Evolutionary conservation across 2,113 vertebrate species (phyloP), one percentile per base, ranked within the genome.

Genomic region (Genyomyrus donnyi): DNA sequence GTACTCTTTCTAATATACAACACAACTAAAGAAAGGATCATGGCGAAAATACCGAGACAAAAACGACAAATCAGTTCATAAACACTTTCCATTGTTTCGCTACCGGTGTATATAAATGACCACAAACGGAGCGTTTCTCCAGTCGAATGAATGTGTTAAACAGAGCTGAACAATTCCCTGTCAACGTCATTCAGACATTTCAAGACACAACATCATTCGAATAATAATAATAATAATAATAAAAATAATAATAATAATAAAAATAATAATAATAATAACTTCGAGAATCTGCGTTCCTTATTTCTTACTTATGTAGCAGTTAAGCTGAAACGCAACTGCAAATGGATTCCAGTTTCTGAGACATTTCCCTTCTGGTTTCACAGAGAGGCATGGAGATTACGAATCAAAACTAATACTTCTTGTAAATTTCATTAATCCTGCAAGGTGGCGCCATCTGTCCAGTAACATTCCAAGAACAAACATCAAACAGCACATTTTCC

Each of bases 161-260:
- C 96, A 97, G 95, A 95, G 94, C 96, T 95, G 95, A 97, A 95
- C 94, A 97, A 97, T 96, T 95, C 95, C 96, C 97, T 93, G 93
- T 95, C 94, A 93, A 92, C 95, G 96, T 95, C 96, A 95, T 96
- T 96, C 95, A 95, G 95, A 95, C 95, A 95, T 97, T 96, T 95
- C 92, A 90, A 96, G 95, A 96, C 93, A 87, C 97, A 96, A 97
- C 95, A 97, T 93, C 94, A 97, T 96, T 95, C 96, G 95, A 96
- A 96, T 95, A 95, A 94, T 95, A 95, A 95, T 95, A 96, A n/a
- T 94, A 95, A 96, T 96, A 95, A 93, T 95, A 95, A 95, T 95
- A 95, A 95, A 94, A 95, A 96, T 97, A 95, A 93, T 95, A 95
- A 95, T 94, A 95, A 96, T 97, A n/a, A n/a, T n/a, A n/a, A n/a